Evolutionary conservation across 2,113 vertebrate genomes (phyloP).

Genomic region (Pachypanchax playfairii): DNA sequence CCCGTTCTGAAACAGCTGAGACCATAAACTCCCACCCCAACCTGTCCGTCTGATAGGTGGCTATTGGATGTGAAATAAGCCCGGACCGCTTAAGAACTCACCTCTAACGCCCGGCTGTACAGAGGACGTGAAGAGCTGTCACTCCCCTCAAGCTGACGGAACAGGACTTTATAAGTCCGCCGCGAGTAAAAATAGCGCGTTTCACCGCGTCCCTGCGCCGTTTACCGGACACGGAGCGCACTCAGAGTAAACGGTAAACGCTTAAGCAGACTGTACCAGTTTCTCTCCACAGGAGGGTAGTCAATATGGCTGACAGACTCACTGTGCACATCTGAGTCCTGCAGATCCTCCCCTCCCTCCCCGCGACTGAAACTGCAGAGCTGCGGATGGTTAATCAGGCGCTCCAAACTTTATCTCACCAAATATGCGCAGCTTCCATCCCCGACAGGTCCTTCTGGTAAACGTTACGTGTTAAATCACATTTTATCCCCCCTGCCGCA

Average conservation of each 20-base stretch:
- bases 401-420: conserved; percentile 19
- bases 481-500: conserved; percentile 1
- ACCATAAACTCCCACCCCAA: too few relatives aligned
- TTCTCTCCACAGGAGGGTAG: conserved; percentile 44
- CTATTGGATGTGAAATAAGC: too few relatives aligned
- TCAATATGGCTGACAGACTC: conserved; percentile 71
- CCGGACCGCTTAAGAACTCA: conserved; percentile 48
- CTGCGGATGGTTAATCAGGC: conserved; percentile 6
- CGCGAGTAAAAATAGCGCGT: conserved; percentile 62
- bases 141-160: conserved; percentile 39
- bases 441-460: not conserved
- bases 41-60: too few relatives aligned
- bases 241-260: not conserved
- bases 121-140: conserved; percentile 53
- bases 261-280: conserved; percentile 16
- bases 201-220: conserved; percentile 38
- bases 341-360: conserved; percentile 34
- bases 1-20: not conserved
- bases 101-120: conserved; percentile 49
- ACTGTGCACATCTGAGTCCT: conserved; percentile 47
- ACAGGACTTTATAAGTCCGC: conserved; percentile 59
- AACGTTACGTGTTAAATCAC: conserved; percentile 11
- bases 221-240: conserved; percentile 42
- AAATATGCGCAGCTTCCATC: conserved; percentile 5
- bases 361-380: conserved; percentile 40